A percentile compares a stretch with the other conserved stretches of the same genome.
Conservation (phyloP, 2,113 vertebrate genomes). For the Origma solitaria region DNA sequence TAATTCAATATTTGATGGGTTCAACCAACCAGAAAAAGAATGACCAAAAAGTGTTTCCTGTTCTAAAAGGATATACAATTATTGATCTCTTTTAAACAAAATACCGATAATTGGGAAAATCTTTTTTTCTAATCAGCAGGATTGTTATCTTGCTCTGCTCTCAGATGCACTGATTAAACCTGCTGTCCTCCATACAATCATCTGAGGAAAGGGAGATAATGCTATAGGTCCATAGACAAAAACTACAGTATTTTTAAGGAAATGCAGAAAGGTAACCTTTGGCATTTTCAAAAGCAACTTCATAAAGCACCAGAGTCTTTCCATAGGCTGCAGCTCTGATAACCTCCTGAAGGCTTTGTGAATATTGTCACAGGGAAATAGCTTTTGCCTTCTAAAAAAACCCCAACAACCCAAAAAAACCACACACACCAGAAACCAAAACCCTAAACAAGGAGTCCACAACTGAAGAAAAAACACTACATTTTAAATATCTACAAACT, state of each 20-base stretch:
- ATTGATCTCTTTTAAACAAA: not conserved
- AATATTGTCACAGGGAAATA: not conserved
- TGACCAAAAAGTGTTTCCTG: not conserved
- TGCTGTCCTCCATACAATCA: not conserved
- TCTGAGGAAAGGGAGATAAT: not conserved
- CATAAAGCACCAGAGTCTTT: not conserved
- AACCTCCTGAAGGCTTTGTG: not conserved
- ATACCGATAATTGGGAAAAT: not conserved
- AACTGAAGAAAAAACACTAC: not conserved
- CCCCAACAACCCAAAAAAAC: not conserved
- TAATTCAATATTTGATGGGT: not conserved
- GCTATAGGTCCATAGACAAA: not conserved
- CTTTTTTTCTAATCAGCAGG: not conserved
- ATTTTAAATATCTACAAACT: not conserved
- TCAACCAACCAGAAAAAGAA: not conserved
- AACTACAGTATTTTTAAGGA: not conserved
- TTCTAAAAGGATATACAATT: not conserved
- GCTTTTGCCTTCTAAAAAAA: not conserved
- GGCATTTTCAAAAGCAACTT: not conserved
- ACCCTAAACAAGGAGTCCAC: not conserved
- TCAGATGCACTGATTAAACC: not conserved
- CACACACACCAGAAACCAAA: not conserved
- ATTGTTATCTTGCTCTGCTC: not conserved
- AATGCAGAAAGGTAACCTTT: not conserved
- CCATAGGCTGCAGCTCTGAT: not conserved